phyloP scores from a whole-genome alignment of 2,113 vertebrate species.

The Manacus vitellinus region DNA sequence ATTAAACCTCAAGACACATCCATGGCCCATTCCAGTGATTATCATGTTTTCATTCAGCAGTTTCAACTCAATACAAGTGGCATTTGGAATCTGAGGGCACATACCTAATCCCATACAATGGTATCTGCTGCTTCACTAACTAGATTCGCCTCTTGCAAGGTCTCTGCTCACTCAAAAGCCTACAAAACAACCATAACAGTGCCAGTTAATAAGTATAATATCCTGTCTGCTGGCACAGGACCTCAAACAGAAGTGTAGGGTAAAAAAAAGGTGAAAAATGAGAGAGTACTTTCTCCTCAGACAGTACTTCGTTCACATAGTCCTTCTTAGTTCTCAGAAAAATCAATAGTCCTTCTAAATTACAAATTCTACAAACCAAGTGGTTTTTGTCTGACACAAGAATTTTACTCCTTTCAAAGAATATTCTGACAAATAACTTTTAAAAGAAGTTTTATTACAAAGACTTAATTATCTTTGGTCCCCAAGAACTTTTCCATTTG shows the following conservation, averaged over 20 bases:
- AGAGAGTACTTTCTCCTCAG: not conserved
- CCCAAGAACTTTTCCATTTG: not conserved
- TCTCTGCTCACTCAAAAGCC: not conserved
- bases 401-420: not conserved
- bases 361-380: not conserved
- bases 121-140: not conserved
- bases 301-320: not conserved
- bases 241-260: not conserved
- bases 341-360: not conserved
- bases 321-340: not conserved
- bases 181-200: not conserved
- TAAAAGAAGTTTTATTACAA: not conserved
- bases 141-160: not conserved
- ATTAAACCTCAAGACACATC: not conserved
- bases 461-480: not conserved
- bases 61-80: not conserved
- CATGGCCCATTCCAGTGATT: not conserved
- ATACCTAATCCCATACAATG: not conserved
- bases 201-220: not conserved
- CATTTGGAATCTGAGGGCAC: not conserved
- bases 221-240: not conserved
- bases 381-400: not conserved
- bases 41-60: not conserved
- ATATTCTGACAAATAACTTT: not conserved
- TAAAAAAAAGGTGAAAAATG: not conserved